Evolutionary conservation across 2,797 vertebrate genomes (phyloP).

Genomic region (Karalla daura): DNA sequence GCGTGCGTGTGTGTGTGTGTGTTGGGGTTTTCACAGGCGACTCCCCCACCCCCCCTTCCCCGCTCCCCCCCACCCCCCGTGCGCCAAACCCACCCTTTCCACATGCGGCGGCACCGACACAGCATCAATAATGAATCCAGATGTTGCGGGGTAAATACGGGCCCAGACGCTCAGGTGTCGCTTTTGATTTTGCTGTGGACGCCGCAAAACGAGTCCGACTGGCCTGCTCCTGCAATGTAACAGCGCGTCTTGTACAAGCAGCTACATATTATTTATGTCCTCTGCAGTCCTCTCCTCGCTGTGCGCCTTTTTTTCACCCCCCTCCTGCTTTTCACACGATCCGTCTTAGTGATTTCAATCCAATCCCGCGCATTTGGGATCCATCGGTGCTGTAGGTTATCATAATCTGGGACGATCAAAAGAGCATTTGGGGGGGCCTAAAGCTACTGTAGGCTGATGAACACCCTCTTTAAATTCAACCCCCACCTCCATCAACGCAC

Average conservation of each 20-base stretch:
- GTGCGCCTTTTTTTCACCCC: conserved; percentile 27
- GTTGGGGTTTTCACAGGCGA: conserved; percentile 59
- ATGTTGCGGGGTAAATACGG: conserved; percentile 55
- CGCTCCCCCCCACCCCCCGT: too few relatives aligned
- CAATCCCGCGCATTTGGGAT: conserved; percentile 6
- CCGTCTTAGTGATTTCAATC: conserved; percentile 19
- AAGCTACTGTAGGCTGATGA: conserved; percentile 38
- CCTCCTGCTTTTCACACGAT: conserved; percentile 34
- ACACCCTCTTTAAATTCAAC: conserved; percentile 44
- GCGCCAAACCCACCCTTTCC: conserved; percentile 73
- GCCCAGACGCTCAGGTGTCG: conserved; percentile 14
- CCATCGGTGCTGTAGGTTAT: conserved; percentile 33
- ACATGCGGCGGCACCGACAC: conserved; percentile 72
- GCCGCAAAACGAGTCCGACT: conserved; percentile 19
- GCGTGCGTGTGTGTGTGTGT: conserved; percentile 6
- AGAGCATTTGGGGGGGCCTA: conserved; percentile 45
- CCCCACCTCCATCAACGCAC: conserved; percentile 24
- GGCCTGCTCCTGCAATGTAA: conserved; percentile 56
- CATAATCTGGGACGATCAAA: conserved; percentile 50
- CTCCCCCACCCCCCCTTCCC: too few relatives aligned
- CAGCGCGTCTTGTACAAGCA: conserved; percentile 49
- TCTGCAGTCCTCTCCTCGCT: conserved; percentile 71
- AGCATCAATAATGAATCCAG: conserved; percentile 75
- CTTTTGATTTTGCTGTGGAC: neutral
- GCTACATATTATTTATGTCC: conserved; percentile 78